Evolutionary conservation across 2,113 vertebrate species (phyloP), one percentile per base, ranked within the genome.

Genomic region (Nipponia nippon): DNA sequence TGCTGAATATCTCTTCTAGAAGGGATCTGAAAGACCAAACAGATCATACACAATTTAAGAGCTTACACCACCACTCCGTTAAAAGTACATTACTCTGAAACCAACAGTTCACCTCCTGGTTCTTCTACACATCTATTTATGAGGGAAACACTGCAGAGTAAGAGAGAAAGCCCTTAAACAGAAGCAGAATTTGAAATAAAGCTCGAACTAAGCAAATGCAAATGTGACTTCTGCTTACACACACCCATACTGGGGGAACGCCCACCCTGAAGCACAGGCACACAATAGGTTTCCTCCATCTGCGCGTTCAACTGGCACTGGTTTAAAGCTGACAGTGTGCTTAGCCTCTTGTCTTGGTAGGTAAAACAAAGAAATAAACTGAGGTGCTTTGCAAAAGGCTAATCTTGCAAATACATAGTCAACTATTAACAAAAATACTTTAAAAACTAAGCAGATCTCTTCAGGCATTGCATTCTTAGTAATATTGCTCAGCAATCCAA

Each of bases 11-110:
- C 94, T 95, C 96, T 89, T 97, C 93, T 96, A 91, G 90, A 95
- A 91, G 77, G 53, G 88, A 95, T 77, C 38, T 95, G 81, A 87
- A 97, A 97, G 95, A 81, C 55, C 90, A 83, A 93, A 95, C 26
- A 96, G 91, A 95, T 90, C 59, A 96, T 66, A 93, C 42, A 79
- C 94, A 92, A 96, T 95, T 97, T 95, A 95, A 97, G 65, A 89
- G 77, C 4, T 27, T 92, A 96, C 56, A 76, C 32, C 42, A 26
- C 3, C 71, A 96, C 73, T 76, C 16, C 22, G 79, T 95, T 96
- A 88, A 38, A 96, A 90, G 75, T 55, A 90, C 79, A 93, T 70
- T 55, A 47, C 52, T 95, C 89, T 71, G 87, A 90, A 91, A 94
- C 66, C 32, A 96, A 84, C 59, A 93, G 72, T 42, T 91, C 55